phyloP scores from a whole-genome alignment of 2,113 vertebrate species.

The Alouatta palliata region DNA sequence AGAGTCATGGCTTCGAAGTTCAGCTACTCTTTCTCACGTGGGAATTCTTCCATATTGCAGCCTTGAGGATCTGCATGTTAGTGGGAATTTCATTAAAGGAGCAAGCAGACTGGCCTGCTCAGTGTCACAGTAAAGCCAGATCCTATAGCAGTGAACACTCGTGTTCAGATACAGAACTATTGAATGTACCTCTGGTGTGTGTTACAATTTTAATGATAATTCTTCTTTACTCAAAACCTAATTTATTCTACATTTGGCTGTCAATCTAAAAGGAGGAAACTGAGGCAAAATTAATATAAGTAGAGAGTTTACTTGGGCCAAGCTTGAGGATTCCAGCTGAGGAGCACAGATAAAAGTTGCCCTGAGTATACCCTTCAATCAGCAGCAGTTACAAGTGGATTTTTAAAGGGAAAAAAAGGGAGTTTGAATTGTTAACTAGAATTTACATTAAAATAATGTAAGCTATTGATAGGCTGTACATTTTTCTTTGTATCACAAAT shows the following conservation, averaged over 20 bases:
- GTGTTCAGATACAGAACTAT: background rate
- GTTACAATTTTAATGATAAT: background rate
- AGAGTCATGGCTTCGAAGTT: background rate
- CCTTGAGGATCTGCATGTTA: background rate
- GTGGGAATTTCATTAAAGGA: slow-evolving; percentile 21
- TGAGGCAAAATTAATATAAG: too few species aligned
- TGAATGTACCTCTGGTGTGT: background rate
- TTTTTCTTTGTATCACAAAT: too few species aligned
- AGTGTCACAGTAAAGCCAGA: background rate
- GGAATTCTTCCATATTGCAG: background rate
- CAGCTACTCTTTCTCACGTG: background rate
- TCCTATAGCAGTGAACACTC: background rate
- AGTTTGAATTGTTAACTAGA: too few species aligned
- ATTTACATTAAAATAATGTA: too few species aligned
- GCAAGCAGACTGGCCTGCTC: background rate
- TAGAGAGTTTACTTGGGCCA: too few species aligned
- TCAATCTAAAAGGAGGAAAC: too few species aligned
- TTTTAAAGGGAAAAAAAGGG: too few species aligned
- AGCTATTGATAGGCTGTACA: too few species aligned
- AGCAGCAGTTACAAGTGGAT: too few species aligned
- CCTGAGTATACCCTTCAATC: too few species aligned
- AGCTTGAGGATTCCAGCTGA: too few species aligned
- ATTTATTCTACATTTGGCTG: slow-evolving; percentile 31
- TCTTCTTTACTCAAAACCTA: slow-evolving; percentile 7
- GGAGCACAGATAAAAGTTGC: too few species aligned